Base-by-base conservation (phyloP, 2,113 vertebrate genomes). In the Chionomys nivalis region DNA sequence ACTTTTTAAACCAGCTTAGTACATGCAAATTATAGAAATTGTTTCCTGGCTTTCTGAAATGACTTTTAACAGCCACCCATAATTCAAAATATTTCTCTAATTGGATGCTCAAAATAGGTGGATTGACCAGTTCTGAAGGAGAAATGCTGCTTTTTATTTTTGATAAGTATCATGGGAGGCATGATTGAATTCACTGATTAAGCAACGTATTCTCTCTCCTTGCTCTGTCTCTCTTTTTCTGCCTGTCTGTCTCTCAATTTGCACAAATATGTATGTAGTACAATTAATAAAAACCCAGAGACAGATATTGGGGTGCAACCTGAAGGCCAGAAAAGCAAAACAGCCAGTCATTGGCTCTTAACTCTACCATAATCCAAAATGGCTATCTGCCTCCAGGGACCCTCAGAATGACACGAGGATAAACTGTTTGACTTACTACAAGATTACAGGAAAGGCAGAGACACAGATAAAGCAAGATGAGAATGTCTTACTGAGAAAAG, bases 1-100 rank as follows among this genome's bases (percentile, higher is more conserved):
- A 7, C 88, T 77, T 92, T 94, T 96, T 88, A 95, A 96, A 92
- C 66, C 95, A 96, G 23, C 42, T 97, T 96, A 91, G 66, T 87
- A 55, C 93, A 97, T 66, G n/a, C 65, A 79, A 76, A 89, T 90
- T 65, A 78, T n/a, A 86, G 42, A 83, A 95, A 61, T 92, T 86
- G 26, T 90, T 97, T 91, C 89, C 93, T 82, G n/a, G 65, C 28
- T 89, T 87, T 96, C 95, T 96, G 81, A 68, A 94, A 87, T 83
- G 82, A 90, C 87, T 95, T 97, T 96, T 95, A 92, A 77, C 55
- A 66, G 23, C 10, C 55, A 90, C 26, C 87, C 79, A 4, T 91
- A 96, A 95, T 44, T 95, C 88, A 94, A 96, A 81, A 23, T 33
- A 83, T 26, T 82, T 94, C 68, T 79, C n/a, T 36, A 79, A 95